Base-by-base conservation (phyloP, 2,797 vertebrate genomes). In the Sebastes vulpes region DNA sequence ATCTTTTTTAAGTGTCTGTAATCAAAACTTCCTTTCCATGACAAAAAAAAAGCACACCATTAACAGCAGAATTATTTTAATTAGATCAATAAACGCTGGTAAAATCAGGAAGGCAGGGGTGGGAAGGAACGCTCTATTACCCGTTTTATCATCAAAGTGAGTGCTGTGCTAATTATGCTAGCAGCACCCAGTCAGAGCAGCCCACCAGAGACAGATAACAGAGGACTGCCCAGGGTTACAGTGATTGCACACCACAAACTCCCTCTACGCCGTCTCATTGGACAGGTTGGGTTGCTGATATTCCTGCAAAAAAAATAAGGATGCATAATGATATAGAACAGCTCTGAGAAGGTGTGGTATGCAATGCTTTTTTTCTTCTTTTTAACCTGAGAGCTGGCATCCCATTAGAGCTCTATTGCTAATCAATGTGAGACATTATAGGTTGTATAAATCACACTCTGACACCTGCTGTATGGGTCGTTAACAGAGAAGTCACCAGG, bases 91-190 rank as follows among this genome's bases (percentile, higher is more conserved):
- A 94, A 95, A 92, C 66, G 86, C 74, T 75, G 84, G 65, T 90
- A 83, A 93, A 94, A 91, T 92, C 82, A 93, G 88, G 92, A 91
- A 89, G 90, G 87, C 78, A 78, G 84, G 70, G 75, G 86, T 89
- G 83, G 85, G 77, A 61, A 77, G 68, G 81, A 88, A 85, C 48
- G 81, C 82, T 89, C 91, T 83, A 91, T 91, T 94, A 93, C 85
- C 73, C 89, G 57, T 91, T 93, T 94, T 92, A 95, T 94, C 93
- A 94, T 95, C 93, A 96, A 96, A 93, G 93, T 87, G 94, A 93
- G 95, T 91, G 90, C 74, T 95, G 95, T 85, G 64, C 94, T 97
- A 97, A 97, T 97, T 95, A 97, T 93, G 91, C 92, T 93, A 95
- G 91, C 96, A 97, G 96, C 96, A 97, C 95, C 94, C 94, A 94